Conservation (phyloP, 2,113 vertebrate species). For the Oryzias javanicus region DNA sequence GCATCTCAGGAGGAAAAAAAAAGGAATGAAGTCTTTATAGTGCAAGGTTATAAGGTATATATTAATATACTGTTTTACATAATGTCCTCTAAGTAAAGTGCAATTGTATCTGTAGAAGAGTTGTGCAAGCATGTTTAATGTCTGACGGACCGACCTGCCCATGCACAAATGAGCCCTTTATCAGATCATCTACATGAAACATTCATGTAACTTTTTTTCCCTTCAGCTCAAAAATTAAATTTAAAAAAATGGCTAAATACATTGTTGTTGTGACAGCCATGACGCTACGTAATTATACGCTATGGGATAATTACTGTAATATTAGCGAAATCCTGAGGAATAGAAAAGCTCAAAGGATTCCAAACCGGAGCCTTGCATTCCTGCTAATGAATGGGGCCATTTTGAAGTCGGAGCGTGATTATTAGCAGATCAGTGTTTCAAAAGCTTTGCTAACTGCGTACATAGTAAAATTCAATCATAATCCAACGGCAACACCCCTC, state of each 20-base stretch:
- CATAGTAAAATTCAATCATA: slow-evolving; percentile 6
- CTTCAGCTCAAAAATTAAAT: slow-evolving; percentile 22
- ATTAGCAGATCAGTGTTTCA: slow-evolving; percentile 23
- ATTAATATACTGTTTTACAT: slow-evolving; percentile 75
- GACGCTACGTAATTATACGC: slow-evolving; percentile 14
- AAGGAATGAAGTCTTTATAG: slow-evolving; percentile 66
- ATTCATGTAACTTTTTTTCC: slow-evolving; percentile 23
- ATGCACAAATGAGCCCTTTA: slow-evolving; percentile 72
- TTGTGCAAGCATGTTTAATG: slow-evolving; percentile 70
- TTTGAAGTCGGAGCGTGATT: slow-evolving; percentile 11
- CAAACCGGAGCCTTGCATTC: slow-evolving; percentile 16
- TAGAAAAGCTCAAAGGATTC: slow-evolving; percentile 7
- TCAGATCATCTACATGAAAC: slow-evolving; percentile 43
- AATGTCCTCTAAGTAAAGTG: slow-evolving; percentile 76
- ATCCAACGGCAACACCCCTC: slow-evolving; percentile 3
- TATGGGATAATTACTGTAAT: slow-evolving; percentile 31
- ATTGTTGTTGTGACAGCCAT: slow-evolving; percentile 12
- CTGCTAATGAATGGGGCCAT: slow-evolving; percentile 7
- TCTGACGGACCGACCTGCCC: slow-evolving; percentile 50
- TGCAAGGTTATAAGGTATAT: slow-evolving; percentile 76
- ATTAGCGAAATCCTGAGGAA: slow-evolving; percentile 15
- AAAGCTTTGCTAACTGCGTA: slow-evolving; percentile 18
- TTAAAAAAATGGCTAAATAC: not conserved
- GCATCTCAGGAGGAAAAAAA: slow-evolving; percentile 58
- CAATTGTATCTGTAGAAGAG: slow-evolving; percentile 71